Base-by-base conservation (phyloP, 2,113 vertebrate species). In the Sphaerodactylus townsendi region DNA sequence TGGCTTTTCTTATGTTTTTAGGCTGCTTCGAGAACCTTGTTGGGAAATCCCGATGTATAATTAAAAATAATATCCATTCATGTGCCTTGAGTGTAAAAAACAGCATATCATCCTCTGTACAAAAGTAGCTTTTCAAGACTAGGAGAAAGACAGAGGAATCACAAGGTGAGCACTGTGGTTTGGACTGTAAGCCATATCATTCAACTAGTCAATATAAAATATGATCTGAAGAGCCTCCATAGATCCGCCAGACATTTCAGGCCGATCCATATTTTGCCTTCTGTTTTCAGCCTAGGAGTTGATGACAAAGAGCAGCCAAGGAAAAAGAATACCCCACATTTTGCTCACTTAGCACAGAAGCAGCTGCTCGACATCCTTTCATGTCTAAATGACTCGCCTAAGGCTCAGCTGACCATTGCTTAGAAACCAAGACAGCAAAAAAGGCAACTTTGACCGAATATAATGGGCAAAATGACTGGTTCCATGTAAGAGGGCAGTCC, bases 361-460 rank as follows among this genome's bases (percentile, higher is more conserved):
- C 71, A 72, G 83, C 87, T 91, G 90, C 77, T 72, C 90, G 82
- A 85, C 89, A 91, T 90, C 82, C 92, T 62, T 89, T 68, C 48
- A 48, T 15, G 79, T 83, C 86, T 87, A 80, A 33, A 21, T 25
- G 48, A 28, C 70, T 35, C 64, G 46, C 84, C 90, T 46, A 10
- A 23, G 75, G 77, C 50, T 88, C 21, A 82, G 92, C 28, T 74
- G 85, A 44, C 46, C 85, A 77, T 28, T 11, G 15, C 68, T 85
- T 23, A 1, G 79, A 46, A 81, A 73, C 48, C 69, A 44, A 50
- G 59, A 56, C 77, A 66, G 35, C 33, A 53, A 48, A 75, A 56
- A 21, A 23, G 10, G 79, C 39, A 50, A 86, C 37, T 59, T 2
- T 9, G 81, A 77, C 77, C 73, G 82, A 84, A 79, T 5, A 0